Conservation (phyloP, 2,888 invertebrate species). For the Apomyelois bistriatella region DNA sequence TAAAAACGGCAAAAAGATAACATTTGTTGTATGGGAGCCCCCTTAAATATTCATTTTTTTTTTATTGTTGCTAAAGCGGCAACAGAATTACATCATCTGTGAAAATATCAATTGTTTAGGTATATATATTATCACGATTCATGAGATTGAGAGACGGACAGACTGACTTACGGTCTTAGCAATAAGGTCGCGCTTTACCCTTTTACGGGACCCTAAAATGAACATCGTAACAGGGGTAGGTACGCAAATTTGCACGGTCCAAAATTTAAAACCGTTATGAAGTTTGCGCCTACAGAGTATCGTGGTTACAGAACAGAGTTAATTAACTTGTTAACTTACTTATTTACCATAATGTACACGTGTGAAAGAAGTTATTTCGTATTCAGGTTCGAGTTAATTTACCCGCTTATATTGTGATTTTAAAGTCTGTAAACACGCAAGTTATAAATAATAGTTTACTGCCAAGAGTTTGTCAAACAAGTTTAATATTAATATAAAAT, state of each 20-base stretch:
- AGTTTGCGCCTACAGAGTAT: not conserved
- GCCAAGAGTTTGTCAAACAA: too few species aligned
- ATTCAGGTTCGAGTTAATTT: not conserved
- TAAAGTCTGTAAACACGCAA: not conserved
- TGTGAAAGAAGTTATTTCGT: not conserved
- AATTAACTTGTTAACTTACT: constrained; percentile 6
- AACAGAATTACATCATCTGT: too few species aligned
- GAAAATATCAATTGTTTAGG: too few species aligned
- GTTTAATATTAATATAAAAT: too few species aligned
- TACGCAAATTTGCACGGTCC: not conserved
- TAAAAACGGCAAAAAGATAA: too few species aligned
- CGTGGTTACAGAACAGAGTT: not conserved
- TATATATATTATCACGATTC: too few species aligned
- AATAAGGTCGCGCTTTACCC: too few species aligned
- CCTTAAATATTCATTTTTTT: too few species aligned
- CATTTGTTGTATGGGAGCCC: too few species aligned
- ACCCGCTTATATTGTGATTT: not conserved
- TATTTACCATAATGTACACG: not conserved
- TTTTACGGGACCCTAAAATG: not conserved
- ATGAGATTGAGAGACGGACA: too few species aligned
- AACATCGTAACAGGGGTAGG: not conserved
- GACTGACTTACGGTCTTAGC: too few species aligned
- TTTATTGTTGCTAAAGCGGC: too few species aligned
- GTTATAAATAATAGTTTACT: not conserved
- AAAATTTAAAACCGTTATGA: not conserved